phyloP scores from a whole-genome alignment of 2,113 vertebrate species.

The Eolophus roseicapilla region DNA sequence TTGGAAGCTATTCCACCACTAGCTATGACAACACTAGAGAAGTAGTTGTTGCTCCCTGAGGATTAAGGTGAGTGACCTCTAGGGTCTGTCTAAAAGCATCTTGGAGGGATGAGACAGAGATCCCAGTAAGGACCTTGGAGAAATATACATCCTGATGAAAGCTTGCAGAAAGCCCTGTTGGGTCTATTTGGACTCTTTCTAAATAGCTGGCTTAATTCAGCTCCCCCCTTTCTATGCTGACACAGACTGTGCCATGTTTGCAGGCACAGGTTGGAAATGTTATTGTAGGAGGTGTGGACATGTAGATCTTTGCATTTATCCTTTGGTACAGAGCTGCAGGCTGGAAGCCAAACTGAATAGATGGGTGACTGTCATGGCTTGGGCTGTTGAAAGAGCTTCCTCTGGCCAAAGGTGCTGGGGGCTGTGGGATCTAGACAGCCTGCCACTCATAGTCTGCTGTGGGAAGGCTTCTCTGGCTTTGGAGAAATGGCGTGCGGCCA shows the following conservation, averaged over 20 bases:
- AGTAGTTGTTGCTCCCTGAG: background rate
- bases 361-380: background rate
- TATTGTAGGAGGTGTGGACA: background rate
- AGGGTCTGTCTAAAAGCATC: background rate
- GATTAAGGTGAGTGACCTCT: background rate
- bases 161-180: background rate
- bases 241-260: background rate
- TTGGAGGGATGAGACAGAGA: background rate
- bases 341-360: background rate
- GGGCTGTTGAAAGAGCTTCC: background rate
- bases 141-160: background rate
- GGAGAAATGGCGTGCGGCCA: background rate
- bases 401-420: background rate
- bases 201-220: background rate
- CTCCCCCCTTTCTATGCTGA: background rate
- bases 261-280: background rate
- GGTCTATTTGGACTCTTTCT: background rate
- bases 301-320: background rate
- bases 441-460: background rate
- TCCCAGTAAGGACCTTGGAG: background rate
- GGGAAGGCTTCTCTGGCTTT: background rate
- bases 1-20: background rate
- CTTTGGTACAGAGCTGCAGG: background rate
- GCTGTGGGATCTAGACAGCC: fast-evolving
- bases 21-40: background rate